A percentile compares a stretch with the other conserved stretches of the same genome.
phyloP scores from a whole-genome alignment of 2,888 invertebrate genomes.

The Drosophila rubida region DNA sequence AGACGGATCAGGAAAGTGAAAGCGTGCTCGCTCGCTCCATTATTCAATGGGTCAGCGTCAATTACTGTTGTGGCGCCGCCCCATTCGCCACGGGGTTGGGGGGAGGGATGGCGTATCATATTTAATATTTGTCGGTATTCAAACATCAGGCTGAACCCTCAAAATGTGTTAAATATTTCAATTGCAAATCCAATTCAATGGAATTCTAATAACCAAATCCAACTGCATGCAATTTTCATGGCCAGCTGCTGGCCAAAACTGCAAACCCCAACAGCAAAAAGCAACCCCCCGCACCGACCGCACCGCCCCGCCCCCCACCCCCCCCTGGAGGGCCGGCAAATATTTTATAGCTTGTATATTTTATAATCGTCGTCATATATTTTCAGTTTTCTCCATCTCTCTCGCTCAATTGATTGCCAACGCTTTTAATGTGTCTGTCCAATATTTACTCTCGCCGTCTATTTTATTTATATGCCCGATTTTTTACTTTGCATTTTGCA shows the following conservation, averaged over 20 bases:
- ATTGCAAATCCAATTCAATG: slow-evolving; percentile 75
- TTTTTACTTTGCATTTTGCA: background rate
- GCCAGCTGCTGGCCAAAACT: slow-evolving; percentile 54
- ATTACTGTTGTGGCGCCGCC: slow-evolving; percentile 36
- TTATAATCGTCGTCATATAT: slow-evolving; percentile 26
- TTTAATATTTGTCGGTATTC: slow-evolving; percentile 13
- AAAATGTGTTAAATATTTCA: slow-evolving; percentile 76
- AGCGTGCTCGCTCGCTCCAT: slow-evolving; percentile 20
- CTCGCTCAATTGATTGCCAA: slow-evolving; percentile 35
- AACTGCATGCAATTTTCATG: slow-evolving; percentile 69
- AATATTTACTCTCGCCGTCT: background rate
- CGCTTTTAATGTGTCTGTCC: slow-evolving; percentile 17
- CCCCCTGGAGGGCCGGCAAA: slow-evolving; percentile 19
- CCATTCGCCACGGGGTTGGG: background rate
- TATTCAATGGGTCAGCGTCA: slow-evolving; percentile 38
- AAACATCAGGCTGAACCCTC: slow-evolving; percentile 6
- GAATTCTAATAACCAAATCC: slow-evolving; percentile 78
- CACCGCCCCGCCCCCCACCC: background rate
- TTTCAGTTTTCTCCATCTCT: slow-evolving; percentile 12
- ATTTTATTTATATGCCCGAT: background rate
- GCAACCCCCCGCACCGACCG: no score
- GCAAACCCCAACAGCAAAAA: slow-evolving; percentile 27
- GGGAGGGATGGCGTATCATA: background rate
- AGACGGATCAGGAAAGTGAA: slow-evolving; percentile 58
- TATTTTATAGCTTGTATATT: slow-evolving; percentile 49